phyloP scores from a whole-genome alignment of 2,113 vertebrate species.

The Bufo bufo region DNA sequence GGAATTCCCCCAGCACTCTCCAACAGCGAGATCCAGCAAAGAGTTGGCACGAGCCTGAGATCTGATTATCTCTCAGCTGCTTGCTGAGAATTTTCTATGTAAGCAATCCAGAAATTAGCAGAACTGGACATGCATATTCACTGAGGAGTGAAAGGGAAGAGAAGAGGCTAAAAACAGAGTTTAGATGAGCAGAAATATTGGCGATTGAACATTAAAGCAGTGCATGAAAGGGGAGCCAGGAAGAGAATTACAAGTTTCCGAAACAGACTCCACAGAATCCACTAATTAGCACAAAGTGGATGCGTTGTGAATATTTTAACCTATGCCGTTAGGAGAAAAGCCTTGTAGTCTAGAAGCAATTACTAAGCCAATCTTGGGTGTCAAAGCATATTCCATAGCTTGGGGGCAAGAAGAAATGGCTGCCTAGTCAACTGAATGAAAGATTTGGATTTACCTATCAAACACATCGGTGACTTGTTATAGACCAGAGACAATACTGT shows the following conservation, averaged over 20 bases:
- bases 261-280: neutral
- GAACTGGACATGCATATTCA: slow-evolving; percentile 46
- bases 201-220: slow-evolving; percentile 3
- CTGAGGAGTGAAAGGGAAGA: slow-evolving; percentile 18
- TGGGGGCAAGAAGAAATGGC: neutral
- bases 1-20: slow-evolving; percentile 51
- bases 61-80: slow-evolving; percentile 58
- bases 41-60: slow-evolving; percentile 37
- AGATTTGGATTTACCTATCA: neutral
- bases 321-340: neutral
- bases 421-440: neutral
- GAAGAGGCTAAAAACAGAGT: slow-evolving; percentile 34
- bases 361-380: neutral
- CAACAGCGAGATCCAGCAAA: slow-evolving; percentile 37
- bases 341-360: neutral
- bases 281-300: slow-evolving; percentile 30
- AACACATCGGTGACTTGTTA: too few relatives aligned
- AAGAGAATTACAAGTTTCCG: slow-evolving; percentile 23
- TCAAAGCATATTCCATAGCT: neutral
- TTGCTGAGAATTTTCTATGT: slow-evolving; percentile 49
- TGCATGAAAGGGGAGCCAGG: slow-evolving; percentile 22
- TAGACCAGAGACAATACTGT: too few relatives aligned
- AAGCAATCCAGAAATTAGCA: slow-evolving; percentile 53
- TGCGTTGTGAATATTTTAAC: slow-evolving; percentile 29
- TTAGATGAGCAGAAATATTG: slow-evolving; percentile 47